Percentiles rank a stretch among this genome's conserved stretches.
phyloP scores from a whole-genome alignment of 2,113 vertebrate species.

The Sphyrna mokarran region DNA sequence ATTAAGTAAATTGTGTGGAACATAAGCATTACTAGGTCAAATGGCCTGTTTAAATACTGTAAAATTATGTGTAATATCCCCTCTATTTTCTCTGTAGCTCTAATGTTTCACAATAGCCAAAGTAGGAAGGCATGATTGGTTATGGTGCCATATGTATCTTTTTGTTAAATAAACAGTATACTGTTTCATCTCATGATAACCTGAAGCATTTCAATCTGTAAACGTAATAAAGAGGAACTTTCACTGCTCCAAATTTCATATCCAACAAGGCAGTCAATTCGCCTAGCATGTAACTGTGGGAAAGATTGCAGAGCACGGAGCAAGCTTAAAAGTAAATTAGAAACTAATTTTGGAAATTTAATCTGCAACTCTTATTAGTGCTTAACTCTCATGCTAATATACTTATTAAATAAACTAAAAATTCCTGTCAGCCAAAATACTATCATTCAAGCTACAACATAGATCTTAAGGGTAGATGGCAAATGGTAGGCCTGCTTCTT shows the following conservation, averaged over 20 bases:
- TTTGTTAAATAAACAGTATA: not conserved
- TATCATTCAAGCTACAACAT: not conserved
- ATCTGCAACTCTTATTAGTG: not conserved
- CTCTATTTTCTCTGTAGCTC: not conserved
- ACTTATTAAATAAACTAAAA: not conserved
- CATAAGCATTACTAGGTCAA: not conserved
- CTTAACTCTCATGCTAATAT: not conserved
- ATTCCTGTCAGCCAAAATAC: not conserved
- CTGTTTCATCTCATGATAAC: conserved; percentile 2
- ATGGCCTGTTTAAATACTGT: not conserved
- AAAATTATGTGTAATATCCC: not conserved
- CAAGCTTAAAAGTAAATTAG: not conserved
- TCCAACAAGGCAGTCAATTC: not conserved
- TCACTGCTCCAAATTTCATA: not conserved
- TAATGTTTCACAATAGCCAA: not conserved
- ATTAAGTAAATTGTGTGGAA: not conserved
- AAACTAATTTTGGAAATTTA: not conserved
- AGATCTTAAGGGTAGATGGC: not conserved
- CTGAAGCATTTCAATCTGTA: not conserved
- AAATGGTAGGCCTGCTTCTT: not conserved
- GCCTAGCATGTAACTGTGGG: not conserved
- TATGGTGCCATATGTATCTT: not conserved
- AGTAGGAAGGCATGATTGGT: not conserved
- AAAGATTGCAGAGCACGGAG: not conserved
- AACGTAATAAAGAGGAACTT: not conserved